These are phyloP conservation scores for Drosophila albomicans DNA, from an alignment of 1,140 invertebrate species.

Conservation along the genomic window DNA sequence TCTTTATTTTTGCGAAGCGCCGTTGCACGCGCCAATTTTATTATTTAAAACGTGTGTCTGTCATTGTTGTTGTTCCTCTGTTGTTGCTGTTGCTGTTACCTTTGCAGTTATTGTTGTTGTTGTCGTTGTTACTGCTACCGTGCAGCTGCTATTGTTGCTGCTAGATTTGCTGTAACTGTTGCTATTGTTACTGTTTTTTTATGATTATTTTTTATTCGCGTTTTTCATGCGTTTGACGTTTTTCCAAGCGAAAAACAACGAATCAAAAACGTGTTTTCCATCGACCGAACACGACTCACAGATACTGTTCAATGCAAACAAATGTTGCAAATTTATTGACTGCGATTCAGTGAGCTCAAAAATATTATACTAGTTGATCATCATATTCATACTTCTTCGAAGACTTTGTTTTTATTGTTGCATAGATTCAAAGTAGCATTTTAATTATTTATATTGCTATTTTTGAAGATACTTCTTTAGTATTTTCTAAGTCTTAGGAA, in stretches of 20 bases:
- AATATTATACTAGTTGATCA: no score
- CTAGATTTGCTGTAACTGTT: constrained; percentile 47
- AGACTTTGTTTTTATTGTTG: no score
- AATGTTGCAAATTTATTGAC: no score
- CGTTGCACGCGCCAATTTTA: constrained; percentile 51
- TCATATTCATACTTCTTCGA: no score
- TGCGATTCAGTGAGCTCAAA: no score
- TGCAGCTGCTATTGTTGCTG: constrained; percentile 38
- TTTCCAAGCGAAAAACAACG: constrained; percentile 17
- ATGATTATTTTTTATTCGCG: constrained; percentile 38
- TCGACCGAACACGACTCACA: not conserved
- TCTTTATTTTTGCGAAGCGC: constrained; percentile 24
- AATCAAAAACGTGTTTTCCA: not conserved
- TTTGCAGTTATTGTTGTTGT: constrained; percentile 7
- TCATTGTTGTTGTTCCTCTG: constrained; percentile 21
- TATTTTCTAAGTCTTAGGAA: no score
- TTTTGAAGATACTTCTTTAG: no score
- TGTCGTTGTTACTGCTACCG: not conserved
- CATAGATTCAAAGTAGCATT: no score
- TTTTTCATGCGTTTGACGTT: constrained; percentile 77
- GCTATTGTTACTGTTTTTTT: constrained; percentile 34
- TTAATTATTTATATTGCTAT: no score
- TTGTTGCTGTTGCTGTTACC: constrained; percentile 1
- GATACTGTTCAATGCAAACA: not conserved
- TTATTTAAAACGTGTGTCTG: constrained; percentile 74